These are phyloP conservation scores for Drosophila mauritiana DNA, from an alignment of 1,140 invertebrate species.

Conservation along the genomic window DNA sequence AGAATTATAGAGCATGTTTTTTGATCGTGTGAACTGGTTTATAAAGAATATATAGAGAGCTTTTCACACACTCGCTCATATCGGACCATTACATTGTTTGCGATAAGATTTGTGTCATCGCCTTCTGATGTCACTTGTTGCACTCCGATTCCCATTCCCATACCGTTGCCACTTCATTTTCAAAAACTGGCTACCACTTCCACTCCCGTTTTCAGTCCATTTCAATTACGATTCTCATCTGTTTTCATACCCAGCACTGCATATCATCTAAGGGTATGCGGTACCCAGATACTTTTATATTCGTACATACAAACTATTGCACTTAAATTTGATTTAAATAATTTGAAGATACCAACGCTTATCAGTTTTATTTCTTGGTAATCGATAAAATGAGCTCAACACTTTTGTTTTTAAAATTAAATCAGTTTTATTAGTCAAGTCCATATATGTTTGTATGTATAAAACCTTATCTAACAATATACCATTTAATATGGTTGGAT, in stretches of 20 bases:
- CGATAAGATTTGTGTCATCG: constrained; percentile 62
- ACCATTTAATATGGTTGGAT: background rate
- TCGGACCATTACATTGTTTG: constrained; percentile 37
- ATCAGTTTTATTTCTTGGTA: constrained; percentile 5
- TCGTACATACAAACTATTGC: no score
- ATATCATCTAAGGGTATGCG: background rate
- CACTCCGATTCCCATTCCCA: constrained; percentile 30
- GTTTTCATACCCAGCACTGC: constrained; percentile 13
- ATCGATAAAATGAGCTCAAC: constrained; percentile 15
- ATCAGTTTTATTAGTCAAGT: constrained; percentile 3
- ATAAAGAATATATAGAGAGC: background rate
- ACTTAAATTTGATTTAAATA: background rate
- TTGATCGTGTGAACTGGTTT: constrained; percentile 28
- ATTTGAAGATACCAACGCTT: background rate
- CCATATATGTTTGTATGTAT: background rate
- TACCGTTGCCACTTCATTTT: constrained; percentile 3
- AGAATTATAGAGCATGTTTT: constrained; percentile 2
- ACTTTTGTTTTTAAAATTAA: constrained; percentile 4
- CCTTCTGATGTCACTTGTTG: constrained; percentile 50
- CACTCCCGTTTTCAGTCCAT: constrained; percentile 24
- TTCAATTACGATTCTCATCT: constrained; percentile 38
- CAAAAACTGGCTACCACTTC: constrained; percentile 23
- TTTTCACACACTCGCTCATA: constrained; percentile 21
- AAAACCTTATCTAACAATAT: constrained; percentile 2
- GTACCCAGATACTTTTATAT: background rate